Base-by-base conservation (phyloP, 2,113 vertebrate genomes). In the Synodontis membranacea region DNA sequence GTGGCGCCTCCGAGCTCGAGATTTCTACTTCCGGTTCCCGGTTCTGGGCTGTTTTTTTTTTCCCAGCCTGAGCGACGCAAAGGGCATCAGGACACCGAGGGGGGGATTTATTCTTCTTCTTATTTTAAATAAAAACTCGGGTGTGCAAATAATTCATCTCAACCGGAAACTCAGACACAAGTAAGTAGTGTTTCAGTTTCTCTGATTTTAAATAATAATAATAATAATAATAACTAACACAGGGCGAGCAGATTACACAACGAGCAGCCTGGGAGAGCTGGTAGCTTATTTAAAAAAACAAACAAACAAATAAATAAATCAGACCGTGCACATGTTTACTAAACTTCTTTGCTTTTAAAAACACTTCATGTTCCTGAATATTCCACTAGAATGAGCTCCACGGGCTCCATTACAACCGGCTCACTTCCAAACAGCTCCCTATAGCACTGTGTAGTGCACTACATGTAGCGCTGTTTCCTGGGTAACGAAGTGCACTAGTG, bases 21-120 rank as follows among this genome's bases (percentile, higher is more conserved):
- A 86, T 68, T 54, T 60, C n/a, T 17, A 74, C 80, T 72, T 80
- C 56, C 80, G 52, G 89, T 85, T 78, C 50, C 48, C 83, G 62
- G 68, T 80, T 86, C 89, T 91, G 1, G 46, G 93, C 0, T 70
- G 66, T 68, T 1, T 72, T 1, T 17, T 44, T 28, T 46, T 50
- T 74, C 84, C 84, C 83, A 72, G 91, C 91, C 90, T 88, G 91
- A 91, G 8, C 91, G 92, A 89, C 58, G 83, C 83, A 92, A 92
- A 94, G 94, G 92, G 74, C 84, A 80, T 34, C 91, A 82, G 81
- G 87, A 84, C 89, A 48, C 84, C 85, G 46, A 68, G 87, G 37
- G 82, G 84, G 91, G 52, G 34, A 39, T 80, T 80, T 52, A 50
- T 80, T 80, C 58, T 25, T 58, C 52, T 12, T 10, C 1, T 74